These are phyloP conservation scores for Centropristis striata DNA, from an alignment of 2,113 vertebrate genomes.

Conservation along the genomic window DNA sequence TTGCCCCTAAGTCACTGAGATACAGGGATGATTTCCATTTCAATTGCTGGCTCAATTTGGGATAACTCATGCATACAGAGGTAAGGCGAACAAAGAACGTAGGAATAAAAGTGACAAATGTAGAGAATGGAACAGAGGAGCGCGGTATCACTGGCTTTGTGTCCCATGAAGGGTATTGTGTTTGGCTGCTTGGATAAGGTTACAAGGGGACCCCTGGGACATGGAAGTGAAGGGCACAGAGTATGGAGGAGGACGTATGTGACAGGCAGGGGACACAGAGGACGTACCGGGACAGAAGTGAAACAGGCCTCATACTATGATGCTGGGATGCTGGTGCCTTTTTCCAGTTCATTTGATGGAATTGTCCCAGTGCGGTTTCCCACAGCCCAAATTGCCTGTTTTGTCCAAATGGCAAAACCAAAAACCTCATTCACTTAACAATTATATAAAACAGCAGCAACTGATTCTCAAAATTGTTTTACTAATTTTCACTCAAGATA, in stretches of 20 bases:
- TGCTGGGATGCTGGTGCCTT: not conserved
- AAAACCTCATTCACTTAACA: not conserved
- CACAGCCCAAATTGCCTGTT: conserved; percentile 1
- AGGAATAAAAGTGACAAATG: conserved; percentile 84
- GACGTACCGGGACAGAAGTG: conserved; percentile 34
- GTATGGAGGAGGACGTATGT: conserved; percentile 76
- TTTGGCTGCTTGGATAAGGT: conserved; percentile 69
- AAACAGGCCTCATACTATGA: conserved; percentile 4
- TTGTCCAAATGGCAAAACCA: not conserved
- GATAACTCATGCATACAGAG: conserved; percentile 79
- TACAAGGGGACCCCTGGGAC: conserved; percentile 74
- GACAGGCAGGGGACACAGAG: conserved; percentile 76
- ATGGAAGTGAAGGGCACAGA: conserved; percentile 69
- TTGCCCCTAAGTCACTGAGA: conserved; percentile 63
- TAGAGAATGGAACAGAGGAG: conserved; percentile 71
- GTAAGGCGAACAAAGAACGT: conserved; percentile 75
- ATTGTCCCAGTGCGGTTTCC: conserved; percentile 15
- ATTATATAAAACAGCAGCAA: not conserved
- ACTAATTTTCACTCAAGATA: not conserved
- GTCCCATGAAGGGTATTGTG: conserved; percentile 82
- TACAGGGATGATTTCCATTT: conserved; percentile 76
- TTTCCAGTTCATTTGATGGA: conserved; percentile 26
- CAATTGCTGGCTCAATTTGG: conserved; percentile 72
- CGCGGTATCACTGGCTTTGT: conserved; percentile 76
- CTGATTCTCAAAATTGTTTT: not conserved